Percentiles rank a stretch among this genome's conserved stretches.
These are phyloP conservation scores for Pogonophryne albipinna DNA, from an alignment of 2,797 vertebrate genomes.

Conservation along the genomic window DNA sequence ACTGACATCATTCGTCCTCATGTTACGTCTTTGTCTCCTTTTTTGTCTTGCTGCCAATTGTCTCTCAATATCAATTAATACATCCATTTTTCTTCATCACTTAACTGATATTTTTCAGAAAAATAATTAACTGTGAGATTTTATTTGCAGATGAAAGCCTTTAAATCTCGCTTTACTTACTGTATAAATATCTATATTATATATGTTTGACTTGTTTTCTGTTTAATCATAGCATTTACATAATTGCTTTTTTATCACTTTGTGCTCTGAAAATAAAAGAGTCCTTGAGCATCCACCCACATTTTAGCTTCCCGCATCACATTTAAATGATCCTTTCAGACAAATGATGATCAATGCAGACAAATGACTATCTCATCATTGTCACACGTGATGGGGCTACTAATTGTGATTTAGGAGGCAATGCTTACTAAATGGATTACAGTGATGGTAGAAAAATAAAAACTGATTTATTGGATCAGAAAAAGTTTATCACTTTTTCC, in stretches of 20 bases:
- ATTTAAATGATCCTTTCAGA: slow-evolving; percentile 36
- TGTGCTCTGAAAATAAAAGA: slow-evolving; percentile 14
- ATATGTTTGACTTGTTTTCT: slow-evolving; percentile 4
- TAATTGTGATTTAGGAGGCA: slow-evolving; percentile 39
- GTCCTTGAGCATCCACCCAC: slow-evolving; percentile 4
- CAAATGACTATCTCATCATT: slow-evolving; percentile 39
- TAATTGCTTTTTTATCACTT: slow-evolving; percentile 14
- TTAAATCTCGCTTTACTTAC: background rate
- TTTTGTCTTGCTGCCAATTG: background rate
- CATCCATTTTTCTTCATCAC: background rate
- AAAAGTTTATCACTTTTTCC: slow-evolving; percentile 39
- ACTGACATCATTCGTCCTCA: slow-evolving; percentile 59
- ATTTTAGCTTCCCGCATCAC: slow-evolving; percentile 16
- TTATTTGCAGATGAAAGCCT: slow-evolving; percentile 12
- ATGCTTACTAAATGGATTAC: slow-evolving; percentile 44
- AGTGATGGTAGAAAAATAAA: slow-evolving; percentile 38
- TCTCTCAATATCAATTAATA: background rate
- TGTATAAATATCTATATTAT: background rate
- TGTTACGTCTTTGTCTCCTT: slow-evolving; percentile 27
- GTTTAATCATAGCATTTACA: slow-evolving; percentile 8
- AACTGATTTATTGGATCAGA: slow-evolving; percentile 52
- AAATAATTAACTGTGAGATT: background rate
- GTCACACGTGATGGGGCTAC: slow-evolving; percentile 36
- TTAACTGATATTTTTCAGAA: background rate
- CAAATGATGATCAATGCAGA: slow-evolving; percentile 51